Evolutionary conservation across 2,797 vertebrate species (phyloP).

Genomic region (Phrynocephalus forsythii): DNA sequence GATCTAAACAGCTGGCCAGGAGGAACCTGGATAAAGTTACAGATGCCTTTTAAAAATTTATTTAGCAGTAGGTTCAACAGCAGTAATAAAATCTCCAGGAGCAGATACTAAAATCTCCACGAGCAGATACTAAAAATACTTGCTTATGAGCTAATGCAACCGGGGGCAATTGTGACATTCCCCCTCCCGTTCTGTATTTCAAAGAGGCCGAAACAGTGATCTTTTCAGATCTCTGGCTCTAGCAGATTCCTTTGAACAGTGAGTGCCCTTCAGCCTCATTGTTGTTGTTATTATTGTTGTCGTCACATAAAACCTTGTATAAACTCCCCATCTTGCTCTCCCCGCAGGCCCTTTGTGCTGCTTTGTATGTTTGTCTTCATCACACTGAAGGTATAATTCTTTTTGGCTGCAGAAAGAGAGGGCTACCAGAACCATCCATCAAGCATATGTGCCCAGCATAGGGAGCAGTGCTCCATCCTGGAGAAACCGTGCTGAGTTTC

Average conservation of each 20-base stretch:
- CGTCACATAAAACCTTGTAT: background rate
- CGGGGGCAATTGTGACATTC: background rate
- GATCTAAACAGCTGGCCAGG: background rate
- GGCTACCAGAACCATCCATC: slow-evolving; percentile 24
- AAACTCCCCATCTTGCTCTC: background rate
- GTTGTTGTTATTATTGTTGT: background rate
- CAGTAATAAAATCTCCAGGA: background rate
- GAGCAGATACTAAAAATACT: background rate
- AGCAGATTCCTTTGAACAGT: background rate
- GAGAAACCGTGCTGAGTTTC: background rate
- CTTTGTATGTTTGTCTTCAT: slow-evolving; percentile 28
- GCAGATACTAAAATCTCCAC: background rate
- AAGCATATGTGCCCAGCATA: slow-evolving; percentile 28
- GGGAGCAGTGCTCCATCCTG: background rate
- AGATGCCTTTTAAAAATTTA: background rate
- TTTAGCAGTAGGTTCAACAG: background rate
- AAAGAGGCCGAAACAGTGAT: background rate
- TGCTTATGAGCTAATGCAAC: background rate
- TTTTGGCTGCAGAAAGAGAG: slow-evolving; percentile 34
- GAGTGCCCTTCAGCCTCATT: background rate
- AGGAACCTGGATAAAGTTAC: background rate
- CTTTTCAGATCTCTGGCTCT: background rate
- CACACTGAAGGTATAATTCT: slow-evolving; percentile 27
- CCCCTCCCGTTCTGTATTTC: too few species aligned
- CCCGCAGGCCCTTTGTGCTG: background rate